Conservation (phyloP, 2,888 invertebrate genomes). For the Ophioninae sp. region DNA sequence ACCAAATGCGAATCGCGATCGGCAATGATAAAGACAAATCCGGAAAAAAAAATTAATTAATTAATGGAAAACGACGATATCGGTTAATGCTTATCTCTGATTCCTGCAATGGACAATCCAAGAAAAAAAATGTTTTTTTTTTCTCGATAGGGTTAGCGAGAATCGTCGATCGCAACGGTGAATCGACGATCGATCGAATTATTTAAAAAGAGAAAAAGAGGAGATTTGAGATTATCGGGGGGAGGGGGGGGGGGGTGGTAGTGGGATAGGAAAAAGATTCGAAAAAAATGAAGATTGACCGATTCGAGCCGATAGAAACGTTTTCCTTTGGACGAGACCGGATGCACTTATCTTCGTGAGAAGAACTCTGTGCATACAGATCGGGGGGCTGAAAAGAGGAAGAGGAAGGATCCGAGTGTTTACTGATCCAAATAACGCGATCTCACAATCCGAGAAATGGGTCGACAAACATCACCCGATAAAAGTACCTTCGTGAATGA, state of each 20-base stretch:
- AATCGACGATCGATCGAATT: not conserved
- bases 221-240: no score
- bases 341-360: conserved; percentile 73
- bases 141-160: not conserved
- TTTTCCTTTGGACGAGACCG: conserved; percentile 70
- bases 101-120: no score
- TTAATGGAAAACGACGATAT: no score
- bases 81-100: no score
- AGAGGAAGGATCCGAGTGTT: conserved; percentile 51
- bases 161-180: not conserved
- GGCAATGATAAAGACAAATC: no score
- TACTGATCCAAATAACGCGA: conserved; percentile 62
- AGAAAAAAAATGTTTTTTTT: not conserved
- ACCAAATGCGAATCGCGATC: no score
- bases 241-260: not conserved
- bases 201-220: not conserved
- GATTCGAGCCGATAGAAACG: no score
- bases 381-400: not conserved
- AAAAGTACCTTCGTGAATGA: conserved; percentile 35
- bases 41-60: no score
- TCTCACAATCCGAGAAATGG: conserved; percentile 32
- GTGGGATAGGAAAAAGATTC: conserved; percentile 7
- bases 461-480: not conserved
- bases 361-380: conserved; percentile 33
- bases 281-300: not conserved